Evolutionary conservation across 2,113 vertebrate species (phyloP).

Genomic region (Sarotherodon lohbergeri): DNA sequence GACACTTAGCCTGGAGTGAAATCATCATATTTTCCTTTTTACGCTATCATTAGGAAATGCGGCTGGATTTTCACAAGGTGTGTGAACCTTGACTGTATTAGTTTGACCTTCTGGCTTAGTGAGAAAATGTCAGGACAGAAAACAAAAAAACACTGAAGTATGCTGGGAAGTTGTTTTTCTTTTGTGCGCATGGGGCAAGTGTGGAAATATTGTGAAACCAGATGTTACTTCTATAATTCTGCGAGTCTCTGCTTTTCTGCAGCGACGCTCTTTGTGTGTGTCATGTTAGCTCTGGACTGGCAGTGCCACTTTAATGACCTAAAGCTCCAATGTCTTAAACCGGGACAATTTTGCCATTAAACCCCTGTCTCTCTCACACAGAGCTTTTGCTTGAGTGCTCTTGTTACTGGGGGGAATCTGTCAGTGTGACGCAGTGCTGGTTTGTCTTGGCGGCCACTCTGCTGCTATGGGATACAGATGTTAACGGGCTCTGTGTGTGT

Average conservation of each 20-base stretch:
- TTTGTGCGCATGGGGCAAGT: slow-evolving; percentile 40
- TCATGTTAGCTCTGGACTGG: slow-evolving; percentile 25
- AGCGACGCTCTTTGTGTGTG: background rate
- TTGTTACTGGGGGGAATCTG: slow-evolving; percentile 58
- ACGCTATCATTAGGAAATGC: background rate
- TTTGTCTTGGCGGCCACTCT: slow-evolving; percentile 70
- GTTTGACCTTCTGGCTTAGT: slow-evolving; percentile 69
- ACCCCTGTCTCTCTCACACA: slow-evolving; percentile 23
- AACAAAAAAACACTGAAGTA: slow-evolving; percentile 70
- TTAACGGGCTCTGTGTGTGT: slow-evolving; percentile 68
- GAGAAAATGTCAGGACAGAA: slow-evolving; percentile 47
- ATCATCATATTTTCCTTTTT: background rate
- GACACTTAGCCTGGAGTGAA: background rate
- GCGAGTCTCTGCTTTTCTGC: background rate
- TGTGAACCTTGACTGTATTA: slow-evolving; percentile 64
- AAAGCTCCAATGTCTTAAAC: background rate
- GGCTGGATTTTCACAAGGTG: background rate
- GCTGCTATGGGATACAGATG: slow-evolving; percentile 73
- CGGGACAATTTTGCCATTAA: slow-evolving; percentile 34
- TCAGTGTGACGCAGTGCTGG: slow-evolving; percentile 60
- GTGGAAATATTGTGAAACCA: slow-evolving; percentile 71
- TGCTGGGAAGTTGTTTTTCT: slow-evolving; percentile 70
- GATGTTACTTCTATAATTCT: slow-evolving; percentile 27
- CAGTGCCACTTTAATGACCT: slow-evolving; percentile 45
- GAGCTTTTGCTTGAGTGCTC: slow-evolving; percentile 36